These are phyloP conservation scores for Nemoura dubitans DNA, from an alignment of 2,888 invertebrate species.

Conservation along the genomic window DNA sequence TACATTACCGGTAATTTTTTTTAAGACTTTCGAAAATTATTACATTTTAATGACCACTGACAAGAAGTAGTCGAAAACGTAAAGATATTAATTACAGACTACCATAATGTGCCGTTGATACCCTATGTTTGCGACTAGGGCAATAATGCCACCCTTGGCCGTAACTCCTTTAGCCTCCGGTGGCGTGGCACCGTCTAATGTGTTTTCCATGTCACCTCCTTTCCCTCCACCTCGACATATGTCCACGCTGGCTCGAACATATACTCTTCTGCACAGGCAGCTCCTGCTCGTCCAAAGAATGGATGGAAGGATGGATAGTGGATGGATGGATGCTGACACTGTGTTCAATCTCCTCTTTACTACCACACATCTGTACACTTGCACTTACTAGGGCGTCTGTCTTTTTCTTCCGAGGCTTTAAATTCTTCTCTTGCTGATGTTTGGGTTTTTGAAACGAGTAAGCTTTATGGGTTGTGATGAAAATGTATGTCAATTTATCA, in stretches of 20 bases:
- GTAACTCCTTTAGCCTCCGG: slow-evolving; percentile 13
- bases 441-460: too few species aligned
- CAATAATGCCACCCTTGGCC: slow-evolving; percentile 23
- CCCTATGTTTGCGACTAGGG: not conserved
- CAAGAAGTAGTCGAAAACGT: too few species aligned
- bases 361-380: not conserved
- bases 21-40: too few species aligned
- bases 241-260: slow-evolving; percentile 57
- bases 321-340: slow-evolving; percentile 13
- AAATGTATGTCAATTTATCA: too few species aligned
- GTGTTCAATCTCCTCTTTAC: slow-evolving; percentile 24
- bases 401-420: not conserved
- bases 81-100: too few species aligned
- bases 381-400: not conserved
- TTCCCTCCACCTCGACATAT: slow-evolving; percentile 60
- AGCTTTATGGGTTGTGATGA: too few species aligned
- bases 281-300: slow-evolving; percentile 25
- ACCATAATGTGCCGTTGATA: not conserved
- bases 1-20: too few species aligned
- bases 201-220: slow-evolving; percentile 62
- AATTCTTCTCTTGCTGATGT: too few species aligned
- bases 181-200: slow-evolving; percentile 57
- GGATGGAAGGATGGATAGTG: slow-evolving; percentile 32
- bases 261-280: not conserved
- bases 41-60: too few species aligned